Conservation (phyloP, 2,113 vertebrate species). For the Oncorhynchus gorbuscha region DNA sequence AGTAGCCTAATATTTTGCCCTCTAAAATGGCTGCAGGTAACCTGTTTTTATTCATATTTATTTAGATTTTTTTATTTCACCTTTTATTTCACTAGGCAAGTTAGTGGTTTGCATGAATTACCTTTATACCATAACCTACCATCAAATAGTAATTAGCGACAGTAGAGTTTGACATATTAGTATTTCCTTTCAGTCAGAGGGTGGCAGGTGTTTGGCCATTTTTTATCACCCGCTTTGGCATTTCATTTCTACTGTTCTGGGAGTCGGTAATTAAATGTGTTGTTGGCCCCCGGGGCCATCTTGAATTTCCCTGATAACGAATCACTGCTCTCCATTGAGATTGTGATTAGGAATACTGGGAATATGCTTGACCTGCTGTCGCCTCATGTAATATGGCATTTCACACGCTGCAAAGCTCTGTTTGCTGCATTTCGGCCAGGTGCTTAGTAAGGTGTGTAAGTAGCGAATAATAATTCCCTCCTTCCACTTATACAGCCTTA, state of each 20-base stretch:
- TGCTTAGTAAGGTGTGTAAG: neutral
- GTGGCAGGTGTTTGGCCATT: neutral
- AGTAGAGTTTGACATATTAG: neutral
- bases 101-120: no score
- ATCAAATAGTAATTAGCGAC: neutral
- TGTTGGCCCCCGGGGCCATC: conserved; percentile 42
- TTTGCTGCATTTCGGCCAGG: neutral
- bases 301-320: conserved; percentile 57
- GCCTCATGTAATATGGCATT: neutral
- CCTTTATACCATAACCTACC: neutral
- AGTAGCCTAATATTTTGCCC: no score
- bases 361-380: neutral
- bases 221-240: conserved; percentile 30
- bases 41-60: no score
- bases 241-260: conserved; percentile 53
- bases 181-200: conserved; percentile 18
- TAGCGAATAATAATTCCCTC: neutral
- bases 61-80: no score
- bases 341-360: neutral
- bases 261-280: conserved; percentile 61
- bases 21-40: no score
- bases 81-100: no score
- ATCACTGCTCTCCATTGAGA: conserved; percentile 1
- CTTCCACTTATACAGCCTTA: conserved; percentile 20
- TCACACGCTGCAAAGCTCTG: neutral